These are phyloP conservation scores for Macrosteles quadrilineatus DNA, from an alignment of 1,140 invertebrate genomes.

Conservation along the genomic window DNA sequence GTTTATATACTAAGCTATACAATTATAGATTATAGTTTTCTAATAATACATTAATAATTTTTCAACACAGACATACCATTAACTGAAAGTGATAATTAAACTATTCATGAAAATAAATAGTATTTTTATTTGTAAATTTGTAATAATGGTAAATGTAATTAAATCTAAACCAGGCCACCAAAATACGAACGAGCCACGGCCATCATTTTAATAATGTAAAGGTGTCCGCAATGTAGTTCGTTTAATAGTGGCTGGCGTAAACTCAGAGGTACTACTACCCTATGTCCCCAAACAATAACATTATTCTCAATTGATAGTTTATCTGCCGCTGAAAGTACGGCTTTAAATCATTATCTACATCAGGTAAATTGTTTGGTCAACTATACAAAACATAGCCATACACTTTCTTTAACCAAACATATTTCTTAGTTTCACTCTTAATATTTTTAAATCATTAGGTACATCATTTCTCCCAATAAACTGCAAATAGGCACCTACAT, in stretches of 20 bases:
- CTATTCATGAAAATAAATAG: no score
- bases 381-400: not conserved
- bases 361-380: not conserved
- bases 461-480: constrained; percentile 15
- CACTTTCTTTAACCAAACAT: constrained; percentile 5
- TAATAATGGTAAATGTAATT: no score
- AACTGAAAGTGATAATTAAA: no score
- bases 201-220: constrained; percentile 38
- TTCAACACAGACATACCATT: no score
- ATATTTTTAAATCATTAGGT: constrained; percentile 4
- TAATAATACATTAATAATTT: no score
- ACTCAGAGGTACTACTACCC: constrained; percentile 28
- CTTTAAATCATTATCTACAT: constrained; percentile 1
- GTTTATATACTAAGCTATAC: no score
- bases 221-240: constrained; percentile 34
- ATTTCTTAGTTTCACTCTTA: constrained; percentile 24
- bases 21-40: no score
- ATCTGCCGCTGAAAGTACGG: constrained; percentile 9
- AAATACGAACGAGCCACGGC: constrained; percentile 26
- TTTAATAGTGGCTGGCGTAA: constrained; percentile 26
- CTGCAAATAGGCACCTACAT: constrained; percentile 26
- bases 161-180: constrained; percentile 29
- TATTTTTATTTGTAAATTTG: no score
- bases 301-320: constrained; percentile 18
- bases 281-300: no score